These are phyloP conservation scores for Oostethus manadensis DNA, from an alignment of 2,113 vertebrate species.

Conservation along the genomic window DNA sequence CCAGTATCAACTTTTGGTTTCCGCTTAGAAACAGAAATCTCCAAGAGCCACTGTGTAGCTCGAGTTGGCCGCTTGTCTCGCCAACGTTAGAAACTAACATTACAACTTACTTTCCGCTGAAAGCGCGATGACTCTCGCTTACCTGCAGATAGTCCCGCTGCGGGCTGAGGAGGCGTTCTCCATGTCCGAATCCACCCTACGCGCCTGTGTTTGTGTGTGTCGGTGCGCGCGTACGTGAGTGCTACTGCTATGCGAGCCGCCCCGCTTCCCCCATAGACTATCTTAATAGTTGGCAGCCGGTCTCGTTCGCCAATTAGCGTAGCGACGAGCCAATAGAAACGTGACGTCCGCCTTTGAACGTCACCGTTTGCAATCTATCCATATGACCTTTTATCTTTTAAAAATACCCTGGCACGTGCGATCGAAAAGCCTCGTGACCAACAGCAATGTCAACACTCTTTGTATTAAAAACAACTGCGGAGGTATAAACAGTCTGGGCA, in stretches of 20 bases:
- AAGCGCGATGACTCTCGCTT: not conserved
- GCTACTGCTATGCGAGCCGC: slow-evolving; percentile 14
- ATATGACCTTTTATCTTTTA: not conserved
- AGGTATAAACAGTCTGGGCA: slow-evolving; percentile 32
- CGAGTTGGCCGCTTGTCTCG: not conserved
- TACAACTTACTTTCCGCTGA: fast-evolving
- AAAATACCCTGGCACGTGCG: not conserved
- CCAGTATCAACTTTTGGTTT: not conserved
- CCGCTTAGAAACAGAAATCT: not conserved
- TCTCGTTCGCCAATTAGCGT: slow-evolving; percentile 34
- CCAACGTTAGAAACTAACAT: not conserved
- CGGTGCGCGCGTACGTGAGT: not conserved
- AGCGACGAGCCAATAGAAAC: slow-evolving; percentile 35
- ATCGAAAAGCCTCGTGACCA: no score
- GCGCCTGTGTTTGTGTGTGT: not conserved
- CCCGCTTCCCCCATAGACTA: not conserved
- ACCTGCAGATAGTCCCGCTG: slow-evolving; percentile 59
- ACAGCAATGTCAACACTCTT: not conserved
- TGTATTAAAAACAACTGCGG: slow-evolving; percentile 15
- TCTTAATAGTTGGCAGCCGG: slow-evolving; percentile 53
- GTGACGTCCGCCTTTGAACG: slow-evolving; percentile 10
- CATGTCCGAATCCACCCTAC: slow-evolving; percentile 36
- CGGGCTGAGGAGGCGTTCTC: slow-evolving; percentile 4
- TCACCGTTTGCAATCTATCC: slow-evolving; percentile 1
- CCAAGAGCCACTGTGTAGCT: no score